phyloP scores from a whole-genome alignment of 2,888 invertebrate genomes.

The Tinea trinotella region DNA sequence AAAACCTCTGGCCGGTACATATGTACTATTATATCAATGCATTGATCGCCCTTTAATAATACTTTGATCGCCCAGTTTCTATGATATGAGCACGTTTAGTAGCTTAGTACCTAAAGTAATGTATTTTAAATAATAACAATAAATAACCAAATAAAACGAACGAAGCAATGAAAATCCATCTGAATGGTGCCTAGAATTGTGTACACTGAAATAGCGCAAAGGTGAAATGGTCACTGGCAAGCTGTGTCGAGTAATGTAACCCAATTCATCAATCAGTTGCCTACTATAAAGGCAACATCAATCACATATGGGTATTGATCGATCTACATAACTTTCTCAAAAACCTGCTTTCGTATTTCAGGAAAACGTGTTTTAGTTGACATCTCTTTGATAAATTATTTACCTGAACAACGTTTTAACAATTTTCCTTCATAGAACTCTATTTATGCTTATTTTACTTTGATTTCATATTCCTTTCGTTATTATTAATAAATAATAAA shows the following conservation, averaged over 20 bases:
- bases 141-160: too few species aligned
- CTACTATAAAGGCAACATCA: conserved; percentile 31
- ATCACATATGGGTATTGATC: conserved; percentile 33
- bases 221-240: conserved; percentile 25
- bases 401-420: conserved; percentile 8
- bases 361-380: conserved; percentile 34
- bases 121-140: too few species aligned
- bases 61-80: too few species aligned
- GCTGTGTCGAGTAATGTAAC: conserved; percentile 27
- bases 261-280: conserved; percentile 33
- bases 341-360: conserved; percentile 36
- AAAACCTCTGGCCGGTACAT: too few species aligned
- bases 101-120: too few species aligned
- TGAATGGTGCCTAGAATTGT: too few species aligned
- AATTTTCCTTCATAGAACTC: neutral
- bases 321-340: conserved; percentile 40
- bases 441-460: conserved; percentile 3
- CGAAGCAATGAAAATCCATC: too few species aligned
- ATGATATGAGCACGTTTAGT: too few species aligned
- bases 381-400: conserved; percentile 55
- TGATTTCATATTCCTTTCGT: neutral
- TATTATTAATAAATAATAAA: neutral
- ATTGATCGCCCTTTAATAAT: too few species aligned
- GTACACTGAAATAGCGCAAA: too few species aligned
- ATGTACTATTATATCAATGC: too few species aligned